A percentile compares a stretch with the other conserved stretches of the same genome.
phyloP scores from a whole-genome alignment of 2,888 invertebrate genomes.

The Minunthozetes semirufus region DNA sequence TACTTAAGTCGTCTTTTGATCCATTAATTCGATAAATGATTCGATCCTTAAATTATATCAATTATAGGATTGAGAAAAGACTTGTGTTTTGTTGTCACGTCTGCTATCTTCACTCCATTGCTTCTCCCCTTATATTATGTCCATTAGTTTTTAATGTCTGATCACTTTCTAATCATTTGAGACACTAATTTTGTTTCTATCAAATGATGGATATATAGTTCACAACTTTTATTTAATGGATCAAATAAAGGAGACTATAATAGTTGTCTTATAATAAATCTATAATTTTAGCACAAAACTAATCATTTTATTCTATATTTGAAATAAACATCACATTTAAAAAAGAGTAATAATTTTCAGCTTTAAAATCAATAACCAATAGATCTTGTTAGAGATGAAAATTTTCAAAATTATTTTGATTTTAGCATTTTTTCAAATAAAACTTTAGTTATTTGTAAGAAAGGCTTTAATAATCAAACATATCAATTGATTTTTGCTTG shows the following conservation, averaged over 20 bases:
- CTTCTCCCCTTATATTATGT: neutral
- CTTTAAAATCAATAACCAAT: no score
- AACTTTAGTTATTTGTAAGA: neutral
- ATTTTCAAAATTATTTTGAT: no score
- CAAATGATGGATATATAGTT: neutral
- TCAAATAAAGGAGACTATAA: no score
- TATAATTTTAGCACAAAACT: no score
- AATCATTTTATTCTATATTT: no score
- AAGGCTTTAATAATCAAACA: neutral
- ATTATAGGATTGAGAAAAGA: neutral
- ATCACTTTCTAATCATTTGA: neutral
- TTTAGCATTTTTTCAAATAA: neutral
- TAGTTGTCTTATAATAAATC: no score
- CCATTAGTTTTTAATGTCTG: conserved; percentile 2
- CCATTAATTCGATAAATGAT: neutral
- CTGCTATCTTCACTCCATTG: neutral
- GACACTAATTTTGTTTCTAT: no score
- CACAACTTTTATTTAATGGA: neutral
- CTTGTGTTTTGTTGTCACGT: conserved; percentile 12
- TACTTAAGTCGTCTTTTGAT: no score
- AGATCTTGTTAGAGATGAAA: no score
- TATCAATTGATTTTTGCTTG: neutral
- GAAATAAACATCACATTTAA: no score
- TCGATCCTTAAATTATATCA: neutral
- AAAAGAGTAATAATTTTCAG: no score